Conservation (phyloP, 2,797 vertebrate species). For the Hippopotamyrus pictus region DNA sequence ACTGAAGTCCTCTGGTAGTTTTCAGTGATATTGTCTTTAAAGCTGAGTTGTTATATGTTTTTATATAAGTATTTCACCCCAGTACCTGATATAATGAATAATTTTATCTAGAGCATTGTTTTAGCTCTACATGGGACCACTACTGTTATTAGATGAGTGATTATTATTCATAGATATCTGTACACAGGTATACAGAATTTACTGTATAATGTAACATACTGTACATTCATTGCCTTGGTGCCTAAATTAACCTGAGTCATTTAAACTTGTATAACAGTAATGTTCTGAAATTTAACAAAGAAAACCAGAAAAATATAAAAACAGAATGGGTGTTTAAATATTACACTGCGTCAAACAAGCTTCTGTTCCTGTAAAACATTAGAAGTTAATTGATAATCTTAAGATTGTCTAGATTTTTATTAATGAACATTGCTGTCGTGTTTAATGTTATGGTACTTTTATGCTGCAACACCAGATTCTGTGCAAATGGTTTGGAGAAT, state of each 20-base stretch:
- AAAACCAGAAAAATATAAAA: neutral
- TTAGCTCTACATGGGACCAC: neutral
- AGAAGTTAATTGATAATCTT: neutral
- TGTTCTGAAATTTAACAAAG: neutral
- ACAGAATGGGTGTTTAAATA: neutral
- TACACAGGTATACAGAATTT: neutral
- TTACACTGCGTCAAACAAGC: neutral
- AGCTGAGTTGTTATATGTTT: neutral
- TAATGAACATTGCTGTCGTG: neutral
- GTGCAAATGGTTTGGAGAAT: neutral
- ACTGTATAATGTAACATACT: constrained; percentile 6
- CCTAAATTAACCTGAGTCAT: neutral
- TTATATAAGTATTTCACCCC: neutral
- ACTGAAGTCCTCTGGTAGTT: neutral
- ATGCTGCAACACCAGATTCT: neutral
- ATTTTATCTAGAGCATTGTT: neutral
- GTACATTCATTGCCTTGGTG: constrained; percentile 4
- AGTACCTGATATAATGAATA: neutral
- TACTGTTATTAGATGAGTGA: neutral
- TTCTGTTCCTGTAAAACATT: neutral
- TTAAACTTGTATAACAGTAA: neutral
- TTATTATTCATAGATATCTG: neutral
- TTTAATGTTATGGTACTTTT: neutral
- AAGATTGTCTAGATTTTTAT: neutral
- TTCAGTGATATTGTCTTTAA: neutral